Evolutionary conservation across 2,797 vertebrate species (phyloP).

Genomic region (Avahi laniger): DNA sequence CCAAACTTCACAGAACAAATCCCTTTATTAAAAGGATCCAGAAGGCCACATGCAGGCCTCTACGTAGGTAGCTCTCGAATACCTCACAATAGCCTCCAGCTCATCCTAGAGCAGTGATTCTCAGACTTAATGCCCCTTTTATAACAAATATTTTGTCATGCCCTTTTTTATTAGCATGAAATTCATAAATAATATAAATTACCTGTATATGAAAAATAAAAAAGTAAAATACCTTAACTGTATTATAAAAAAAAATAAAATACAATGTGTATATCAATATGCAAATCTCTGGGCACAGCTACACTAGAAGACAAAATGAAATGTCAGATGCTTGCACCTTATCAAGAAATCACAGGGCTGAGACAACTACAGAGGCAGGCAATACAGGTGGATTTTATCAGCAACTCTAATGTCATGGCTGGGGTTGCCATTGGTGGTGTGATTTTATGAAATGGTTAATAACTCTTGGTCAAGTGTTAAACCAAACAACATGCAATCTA

Average conservation of each 20-base stretch:
- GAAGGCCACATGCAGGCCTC: neutral
- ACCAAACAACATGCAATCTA: neutral
- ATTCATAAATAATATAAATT: neutral
- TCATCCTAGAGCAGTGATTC: neutral
- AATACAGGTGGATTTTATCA: neutral
- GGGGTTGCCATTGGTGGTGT: neutral
- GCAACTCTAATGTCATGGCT: neutral
- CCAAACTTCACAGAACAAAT: neutral
- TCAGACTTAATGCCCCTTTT: neutral
- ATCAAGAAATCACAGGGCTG: neutral
- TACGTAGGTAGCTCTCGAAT: neutral
- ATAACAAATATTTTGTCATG: neutral
- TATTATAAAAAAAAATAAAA: conserved; percentile 16
- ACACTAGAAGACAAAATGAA: neutral
- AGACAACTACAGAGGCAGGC: neutral
- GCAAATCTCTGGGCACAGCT: neutral
- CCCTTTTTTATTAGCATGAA: conserved; percentile 23
- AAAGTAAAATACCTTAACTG: neutral
- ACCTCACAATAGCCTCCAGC: neutral
- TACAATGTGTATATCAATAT: neutral
- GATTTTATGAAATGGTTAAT: neutral
- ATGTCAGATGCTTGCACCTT: neutral
- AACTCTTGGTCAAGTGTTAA: conserved; percentile 31
- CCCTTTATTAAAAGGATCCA: neutral
- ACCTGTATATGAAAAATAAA: neutral